These are phyloP conservation scores for Acheta domesticus DNA, from an alignment of 2,888 invertebrate genomes.

Conservation along the genomic window DNA sequence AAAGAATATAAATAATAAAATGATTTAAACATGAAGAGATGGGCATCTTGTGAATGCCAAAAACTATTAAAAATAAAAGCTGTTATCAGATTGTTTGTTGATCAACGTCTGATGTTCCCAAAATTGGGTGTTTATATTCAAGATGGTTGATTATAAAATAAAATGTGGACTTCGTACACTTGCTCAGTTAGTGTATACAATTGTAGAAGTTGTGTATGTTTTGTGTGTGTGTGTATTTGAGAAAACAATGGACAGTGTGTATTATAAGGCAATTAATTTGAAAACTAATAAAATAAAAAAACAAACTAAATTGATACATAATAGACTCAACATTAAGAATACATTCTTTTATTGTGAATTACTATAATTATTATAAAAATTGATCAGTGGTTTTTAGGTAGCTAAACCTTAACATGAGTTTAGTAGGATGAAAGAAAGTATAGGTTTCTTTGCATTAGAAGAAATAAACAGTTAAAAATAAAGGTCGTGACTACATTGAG, in stretches of 20 bases:
- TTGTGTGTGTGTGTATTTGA: slow-evolving; percentile 7
- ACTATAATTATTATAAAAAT: slow-evolving; percentile 3
- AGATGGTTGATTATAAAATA: slow-evolving; percentile 20
- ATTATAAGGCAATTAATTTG: background rate
- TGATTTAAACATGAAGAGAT: slow-evolving; percentile 2
- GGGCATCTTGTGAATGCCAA: background rate
- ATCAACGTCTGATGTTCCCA: slow-evolving; percentile 12
- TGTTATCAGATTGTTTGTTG: slow-evolving; percentile 18
- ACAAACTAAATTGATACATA: slow-evolving; percentile 20
- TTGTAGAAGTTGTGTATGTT: slow-evolving; percentile 18
- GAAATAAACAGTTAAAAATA: background rate
- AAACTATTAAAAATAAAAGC: slow-evolving; percentile 1
- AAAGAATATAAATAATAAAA: background rate
- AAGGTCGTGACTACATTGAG: background rate
- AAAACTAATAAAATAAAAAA: slow-evolving; percentile 19
- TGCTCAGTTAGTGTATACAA: slow-evolving; percentile 19
- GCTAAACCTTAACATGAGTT: slow-evolving; percentile 4
- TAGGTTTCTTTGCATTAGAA: slow-evolving; percentile 19
- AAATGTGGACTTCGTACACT: background rate
- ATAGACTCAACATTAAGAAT: slow-evolving; percentile 18
- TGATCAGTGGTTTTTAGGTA: slow-evolving; percentile 18
- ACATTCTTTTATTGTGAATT: slow-evolving; percentile 9
- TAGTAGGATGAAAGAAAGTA: slow-evolving; percentile 2
- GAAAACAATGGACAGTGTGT: background rate
- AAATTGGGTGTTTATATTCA: slow-evolving; percentile 4